Base-by-base conservation (phyloP, 2,888 invertebrate genomes). In the Tenthredo scrophulariae region DNA sequence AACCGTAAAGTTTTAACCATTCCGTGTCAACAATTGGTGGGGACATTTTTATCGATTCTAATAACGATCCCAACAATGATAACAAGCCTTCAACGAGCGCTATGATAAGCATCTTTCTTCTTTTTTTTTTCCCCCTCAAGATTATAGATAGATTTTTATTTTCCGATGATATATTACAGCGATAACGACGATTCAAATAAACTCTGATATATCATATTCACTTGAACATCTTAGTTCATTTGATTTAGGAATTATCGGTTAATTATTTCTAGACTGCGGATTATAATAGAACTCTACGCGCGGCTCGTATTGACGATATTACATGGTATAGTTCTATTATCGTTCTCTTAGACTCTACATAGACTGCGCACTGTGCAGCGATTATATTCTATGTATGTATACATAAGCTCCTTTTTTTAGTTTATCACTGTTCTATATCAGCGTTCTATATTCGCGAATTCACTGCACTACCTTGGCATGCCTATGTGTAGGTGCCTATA, bases 1-100 rank as follows among this genome's bases (percentile, higher is more conserved):
- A 72, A 9, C 22, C 72, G 72, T 40, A 5, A 72, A 72, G 72
- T 9, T 72, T 40, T n/a, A 37, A 40, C 72, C 2, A 40, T 6
- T 72, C 43, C 22, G 22, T 40, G 40, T 37, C 37, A 80, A 80
- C 58, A 80, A 80, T 67, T 26, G 67, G 33, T 37, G 29, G 50
- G 18, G 77, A 77, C 50, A 77, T 77, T 77, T 72, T 72, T 22
- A 40, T n/a, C 72, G 15, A 72, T 67, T 67, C 18, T 37, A 40
- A 72, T 40, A 72, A 40, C 26, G 72, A 37, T n/a, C 3, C 0
- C 3, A 22, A 40, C 4, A 33, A 33, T 4, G 18, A 67, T 33
- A 15, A 33, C 18, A 26, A 15, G 18, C 0, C 18, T 33, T 33
- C 22, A 10, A 13, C 13, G 15, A 29, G 5, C 29, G 29, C 33